phyloP scores from a whole-genome alignment of 1,140 invertebrate species.

The Drosophila serrata region DNA sequence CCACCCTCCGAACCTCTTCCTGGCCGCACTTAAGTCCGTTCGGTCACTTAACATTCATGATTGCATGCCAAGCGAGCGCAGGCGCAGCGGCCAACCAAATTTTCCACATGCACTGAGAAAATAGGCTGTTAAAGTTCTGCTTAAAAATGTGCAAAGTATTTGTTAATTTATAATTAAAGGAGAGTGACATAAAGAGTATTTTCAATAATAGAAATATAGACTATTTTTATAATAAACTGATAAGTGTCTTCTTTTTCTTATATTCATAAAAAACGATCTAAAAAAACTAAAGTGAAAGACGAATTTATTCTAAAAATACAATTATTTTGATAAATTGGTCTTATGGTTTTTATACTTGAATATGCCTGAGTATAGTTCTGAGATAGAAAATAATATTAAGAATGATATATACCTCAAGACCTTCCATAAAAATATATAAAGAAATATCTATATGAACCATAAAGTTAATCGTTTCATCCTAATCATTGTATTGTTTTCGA shows the following conservation, averaged over 20 bases:
- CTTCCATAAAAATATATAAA: not conserved
- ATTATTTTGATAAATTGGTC: too few species aligned
- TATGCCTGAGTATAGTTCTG: too few species aligned
- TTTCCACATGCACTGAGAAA: slow-evolving; percentile 27
- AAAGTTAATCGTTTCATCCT: not conserved
- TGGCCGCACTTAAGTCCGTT: slow-evolving; percentile 38
- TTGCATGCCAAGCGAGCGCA: slow-evolving; percentile 33
- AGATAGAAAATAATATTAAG: not conserved
- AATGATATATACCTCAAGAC: not conserved
- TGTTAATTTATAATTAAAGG: not conserved
- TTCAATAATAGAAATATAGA: not conserved
- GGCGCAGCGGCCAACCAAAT: slow-evolving; percentile 14
- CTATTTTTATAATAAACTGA: not conserved
- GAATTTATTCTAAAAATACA: not conserved
- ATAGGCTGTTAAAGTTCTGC: slow-evolving; percentile 24
- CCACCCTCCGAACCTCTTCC: slow-evolving; percentile 4
- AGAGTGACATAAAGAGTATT: not conserved
- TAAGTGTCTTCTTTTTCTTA: not conserved
- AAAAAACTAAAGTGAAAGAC: not conserved
- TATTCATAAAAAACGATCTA: not conserved
- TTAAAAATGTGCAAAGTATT: not conserved
- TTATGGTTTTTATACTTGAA: too few species aligned
- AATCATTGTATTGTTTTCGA: too few species aligned
- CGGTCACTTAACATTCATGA: slow-evolving; percentile 71
- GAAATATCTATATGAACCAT: not conserved